Evolutionary conservation across 1,140 invertebrate species (phyloP).

Genomic region (Spodoptera frugiperda): DNA sequence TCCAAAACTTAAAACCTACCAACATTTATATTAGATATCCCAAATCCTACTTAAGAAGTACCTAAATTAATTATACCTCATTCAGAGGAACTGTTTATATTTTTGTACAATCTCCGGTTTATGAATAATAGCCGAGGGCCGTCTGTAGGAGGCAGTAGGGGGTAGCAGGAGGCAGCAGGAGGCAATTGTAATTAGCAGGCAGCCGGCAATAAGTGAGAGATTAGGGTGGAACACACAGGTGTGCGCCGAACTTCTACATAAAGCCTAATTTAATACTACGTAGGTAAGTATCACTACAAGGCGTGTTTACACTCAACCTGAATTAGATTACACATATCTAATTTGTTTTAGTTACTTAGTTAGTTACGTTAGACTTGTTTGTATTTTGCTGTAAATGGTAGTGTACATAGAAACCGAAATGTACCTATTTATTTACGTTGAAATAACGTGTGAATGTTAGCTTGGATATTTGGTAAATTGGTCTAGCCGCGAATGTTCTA

Average conservation of each 20-base stretch:
- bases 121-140: background rate
- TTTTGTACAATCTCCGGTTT: background rate
- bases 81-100: background rate
- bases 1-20: too few relatives aligned
- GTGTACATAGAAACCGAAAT: background rate
- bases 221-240: slow-evolving; percentile 47
- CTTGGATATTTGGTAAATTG: too few relatives aligned
- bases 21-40: background rate
- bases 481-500: too few relatives aligned
- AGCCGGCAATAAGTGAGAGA: slow-evolving; percentile 42
- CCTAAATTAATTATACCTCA: background rate
- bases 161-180: background rate
- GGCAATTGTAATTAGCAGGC: slow-evolving; percentile 29
- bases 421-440: background rate
- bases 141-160: slow-evolving; percentile 1
- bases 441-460: too few relatives aligned
- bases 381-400: too few relatives aligned
- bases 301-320: background rate
- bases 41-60: background rate
- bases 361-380: too few relatives aligned
- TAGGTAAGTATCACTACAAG: background rate
- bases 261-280: slow-evolving; percentile 41
- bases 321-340: background rate
- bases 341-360: too few relatives aligned
- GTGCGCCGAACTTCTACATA: slow-evolving; percentile 8